Evolutionary conservation across 2,113 vertebrate species (phyloP).

Genomic region (Petromus typicus): DNA sequence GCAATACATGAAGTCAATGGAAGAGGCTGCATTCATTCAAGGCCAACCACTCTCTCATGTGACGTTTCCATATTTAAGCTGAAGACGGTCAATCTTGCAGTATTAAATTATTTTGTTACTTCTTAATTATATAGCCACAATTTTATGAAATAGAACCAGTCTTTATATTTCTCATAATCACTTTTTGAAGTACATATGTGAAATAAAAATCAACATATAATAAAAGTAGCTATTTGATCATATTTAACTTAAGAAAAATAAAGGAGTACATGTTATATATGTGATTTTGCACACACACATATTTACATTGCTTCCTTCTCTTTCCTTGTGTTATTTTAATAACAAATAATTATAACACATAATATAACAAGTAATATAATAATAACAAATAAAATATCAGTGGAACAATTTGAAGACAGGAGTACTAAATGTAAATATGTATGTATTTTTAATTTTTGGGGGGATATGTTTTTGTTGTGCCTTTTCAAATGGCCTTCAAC

Average conservation of each 20-base stretch:
- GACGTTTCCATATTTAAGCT: neutral
- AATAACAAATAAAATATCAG: neutral
- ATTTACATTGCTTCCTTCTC: neutral
- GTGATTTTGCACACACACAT: neutral
- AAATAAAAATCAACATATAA: neutral
- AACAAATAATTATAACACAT: too few species aligned
- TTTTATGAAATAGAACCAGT: neutral
- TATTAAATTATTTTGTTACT: neutral
- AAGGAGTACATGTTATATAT: neutral
- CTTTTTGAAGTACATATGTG: neutral
- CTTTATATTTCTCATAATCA: neutral
- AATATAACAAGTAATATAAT: too few species aligned
- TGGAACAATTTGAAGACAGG: neutral
- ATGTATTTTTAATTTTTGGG: neutral
- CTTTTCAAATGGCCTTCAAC: neutral
- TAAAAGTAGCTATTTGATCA: neutral
- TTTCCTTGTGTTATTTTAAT: neutral
- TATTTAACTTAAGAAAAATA: slow-evolving; percentile 49
- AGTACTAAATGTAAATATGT: neutral
- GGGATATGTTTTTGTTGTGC: neutral
- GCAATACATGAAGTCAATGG: neutral
- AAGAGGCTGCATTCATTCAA: neutral
- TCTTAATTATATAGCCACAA: neutral
- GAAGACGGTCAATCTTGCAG: neutral
- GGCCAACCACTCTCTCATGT: neutral